phyloP scores from a whole-genome alignment of 1,140 invertebrate genomes.

The Pristionchus pacificus region DNA sequence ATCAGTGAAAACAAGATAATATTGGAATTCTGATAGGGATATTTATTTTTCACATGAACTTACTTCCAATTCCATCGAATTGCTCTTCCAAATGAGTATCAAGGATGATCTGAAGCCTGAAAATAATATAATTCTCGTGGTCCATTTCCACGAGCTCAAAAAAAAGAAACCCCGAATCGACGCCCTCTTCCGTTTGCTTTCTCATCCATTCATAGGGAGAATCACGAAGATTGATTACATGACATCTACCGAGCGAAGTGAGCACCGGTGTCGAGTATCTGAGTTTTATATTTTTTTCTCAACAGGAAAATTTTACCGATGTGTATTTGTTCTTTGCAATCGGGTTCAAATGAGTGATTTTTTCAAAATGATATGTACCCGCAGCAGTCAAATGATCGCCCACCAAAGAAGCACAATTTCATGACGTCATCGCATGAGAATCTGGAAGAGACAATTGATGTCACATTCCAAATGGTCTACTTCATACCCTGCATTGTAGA shows the following conservation, averaged over 20 bases:
- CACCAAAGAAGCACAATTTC: neutral
- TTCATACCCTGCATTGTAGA: neutral
- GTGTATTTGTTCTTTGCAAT: too few relatives aligned
- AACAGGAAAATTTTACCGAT: too few relatives aligned
- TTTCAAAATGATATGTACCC: neutral
- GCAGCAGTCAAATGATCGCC: neutral
- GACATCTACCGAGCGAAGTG: neutral
- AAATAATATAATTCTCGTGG: conserved; percentile 1
- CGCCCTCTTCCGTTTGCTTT: neutral
- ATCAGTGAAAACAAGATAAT: conserved; percentile 10
- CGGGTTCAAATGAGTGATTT: neutral
- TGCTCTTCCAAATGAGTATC: conserved; percentile 52
- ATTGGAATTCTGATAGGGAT: neutral
- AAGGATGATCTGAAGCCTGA: conserved; percentile 50
- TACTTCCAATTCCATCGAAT: conserved; percentile 24
- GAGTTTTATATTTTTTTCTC: too few relatives aligned
- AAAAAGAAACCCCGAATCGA: neutral
- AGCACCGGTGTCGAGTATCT: neutral
- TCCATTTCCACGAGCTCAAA: conserved; percentile 34
- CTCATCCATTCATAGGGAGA: neutral
- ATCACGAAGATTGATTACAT: neutral
- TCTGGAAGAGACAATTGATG: neutral
- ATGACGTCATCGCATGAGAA: neutral
- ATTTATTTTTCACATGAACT: neutral
- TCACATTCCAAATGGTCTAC: neutral